Evolutionary conservation across 2,113 vertebrate genomes (phyloP), one percentile per base, ranked within the genome.

Genomic region (Rhineura floridana): DNA sequence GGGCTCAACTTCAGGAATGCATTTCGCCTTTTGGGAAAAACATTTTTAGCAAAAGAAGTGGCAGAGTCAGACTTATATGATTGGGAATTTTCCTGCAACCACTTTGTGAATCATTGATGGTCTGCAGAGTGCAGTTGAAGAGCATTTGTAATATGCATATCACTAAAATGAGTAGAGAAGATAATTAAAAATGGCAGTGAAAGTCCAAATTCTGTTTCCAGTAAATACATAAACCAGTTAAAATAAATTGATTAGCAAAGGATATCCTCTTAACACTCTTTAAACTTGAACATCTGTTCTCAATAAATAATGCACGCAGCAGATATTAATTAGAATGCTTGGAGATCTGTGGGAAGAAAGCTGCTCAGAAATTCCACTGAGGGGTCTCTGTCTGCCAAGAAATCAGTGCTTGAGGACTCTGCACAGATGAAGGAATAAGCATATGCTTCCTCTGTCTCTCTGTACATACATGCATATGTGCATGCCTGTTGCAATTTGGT

Each of bases 251-350:
- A 96, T 96, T 95, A 94, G 87, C 89, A 89, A 48, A 93, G 89
- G 93, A 92, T 91, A 94, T 90, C 92, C 91, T 93, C 91, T 87
- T 92, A 94, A 87, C 72, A 39, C 91, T 92, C 94, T 94, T 96
- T 94, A 94, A 95, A 94, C 91, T 48, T 90, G 4, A 95, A 94
- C 95, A 95, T 94, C 93, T 96, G 96, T 88, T 95, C 62, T 89
- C 23, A 84, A 91, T 96, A 95, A 96, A 95, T 96, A 94, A 96
- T 94, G 93, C 90, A 95, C 19, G 23, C 6, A 0, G 76, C 88
- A 84, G 94, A 85, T 94, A 93, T 93, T 92, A 95, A 95, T 48
- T 92, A 95, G 91, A 84, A 93, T 90, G 83, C 88, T 46, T 39
- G 84, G 90, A 89, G 12, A 84, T 83, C 3, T 8, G 67, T 23